A percentile compares a stretch with the other conserved stretches of the same genome.
These are phyloP conservation scores for Drosophila neocordata DNA, from an alignment of 1,140 invertebrate species.

Conservation along the genomic window DNA sequence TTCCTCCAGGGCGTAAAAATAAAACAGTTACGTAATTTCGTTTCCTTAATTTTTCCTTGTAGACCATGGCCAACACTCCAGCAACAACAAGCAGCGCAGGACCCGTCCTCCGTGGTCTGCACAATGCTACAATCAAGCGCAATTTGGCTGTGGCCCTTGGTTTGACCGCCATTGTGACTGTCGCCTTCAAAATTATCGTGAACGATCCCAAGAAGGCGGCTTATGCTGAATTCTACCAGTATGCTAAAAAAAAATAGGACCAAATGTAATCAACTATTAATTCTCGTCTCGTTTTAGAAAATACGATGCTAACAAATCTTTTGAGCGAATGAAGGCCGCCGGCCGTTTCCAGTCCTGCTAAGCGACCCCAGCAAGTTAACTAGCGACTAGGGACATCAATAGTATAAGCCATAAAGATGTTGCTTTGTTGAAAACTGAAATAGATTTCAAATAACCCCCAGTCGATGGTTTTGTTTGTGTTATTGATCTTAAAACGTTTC, in stretches of 20 bases:
- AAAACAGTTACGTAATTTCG: constrained; percentile 63
- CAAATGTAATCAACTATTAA: neutral
- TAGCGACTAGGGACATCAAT: constrained; percentile 26
- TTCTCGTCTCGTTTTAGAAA: constrained; percentile 80
- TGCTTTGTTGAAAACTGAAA: constrained; percentile 65
- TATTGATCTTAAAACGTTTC: constrained; percentile 52
- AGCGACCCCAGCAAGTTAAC: neutral
- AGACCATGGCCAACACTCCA: constrained; percentile 71
- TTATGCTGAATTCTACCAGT: constrained; percentile 86
- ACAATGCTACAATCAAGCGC: constrained; percentile 79
- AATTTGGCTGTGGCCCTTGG: constrained; percentile 79
- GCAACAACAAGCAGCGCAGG: constrained; percentile 67
- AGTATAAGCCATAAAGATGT: constrained; percentile 71
- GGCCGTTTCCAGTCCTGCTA: constrained; percentile 84
- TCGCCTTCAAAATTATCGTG: constrained; percentile 71
- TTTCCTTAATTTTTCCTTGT: constrained; percentile 26
- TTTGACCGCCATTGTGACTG: constrained; percentile 64
- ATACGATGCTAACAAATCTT: constrained; percentile 84
- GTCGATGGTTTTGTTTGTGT: constrained; percentile 22
- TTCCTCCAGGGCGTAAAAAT: neutral
- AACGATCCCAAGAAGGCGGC: constrained; percentile 83
- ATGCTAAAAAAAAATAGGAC: constrained; percentile 14
- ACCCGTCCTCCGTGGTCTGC: constrained; percentile 77
- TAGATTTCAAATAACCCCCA: constrained; percentile 58
- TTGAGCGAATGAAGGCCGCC: constrained; percentile 84